These are phyloP conservation scores for Auanema sp. DNA, from an alignment of 2,888 invertebrate genomes.

Conservation along the genomic window DNA sequence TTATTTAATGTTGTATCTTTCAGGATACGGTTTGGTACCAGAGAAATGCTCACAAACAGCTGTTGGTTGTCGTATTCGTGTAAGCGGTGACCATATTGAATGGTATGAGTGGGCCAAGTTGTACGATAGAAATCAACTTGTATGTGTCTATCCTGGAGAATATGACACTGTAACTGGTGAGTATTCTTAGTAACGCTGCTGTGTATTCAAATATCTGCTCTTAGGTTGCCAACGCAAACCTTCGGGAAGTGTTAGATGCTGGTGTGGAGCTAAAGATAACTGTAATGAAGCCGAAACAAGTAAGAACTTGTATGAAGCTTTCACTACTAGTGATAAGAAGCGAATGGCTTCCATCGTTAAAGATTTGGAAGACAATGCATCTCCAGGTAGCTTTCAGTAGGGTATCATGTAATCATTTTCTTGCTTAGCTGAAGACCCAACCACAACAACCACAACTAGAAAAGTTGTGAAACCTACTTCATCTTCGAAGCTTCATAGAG, in stretches of 20 bases:
- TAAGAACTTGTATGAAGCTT: conserved; percentile 31
- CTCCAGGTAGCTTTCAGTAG: not conserved
- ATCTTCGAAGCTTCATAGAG: not conserved
- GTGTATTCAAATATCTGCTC: not conserved
- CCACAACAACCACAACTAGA: conserved; percentile 10
- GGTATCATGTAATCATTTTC: not conserved
- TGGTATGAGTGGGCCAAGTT: conserved; percentile 44
- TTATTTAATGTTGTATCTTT: conserved; percentile 9
- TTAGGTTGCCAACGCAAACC: conserved; percentile 41
- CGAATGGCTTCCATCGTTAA: conserved; percentile 20
- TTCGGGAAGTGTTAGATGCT: conserved; percentile 41
- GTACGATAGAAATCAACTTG: conserved; percentile 44
- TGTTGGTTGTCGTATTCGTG: conserved; percentile 39
- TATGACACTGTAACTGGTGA: conserved; percentile 36
- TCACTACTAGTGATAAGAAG: conserved; percentile 24
- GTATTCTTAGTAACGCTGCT: not conserved
- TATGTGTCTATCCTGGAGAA: conserved; percentile 44
- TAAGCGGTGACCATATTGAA: conserved; percentile 39
- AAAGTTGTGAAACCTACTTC: conserved; percentile 1
- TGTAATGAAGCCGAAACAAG: conserved; percentile 46
- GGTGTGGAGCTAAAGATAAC: conserved; percentile 42
- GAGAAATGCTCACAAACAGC: conserved; percentile 40
- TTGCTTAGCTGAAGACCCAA: conserved; percentile 4
- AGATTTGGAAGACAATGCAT: not conserved
- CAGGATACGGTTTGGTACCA: conserved; percentile 42